Evolutionary conservation across 2,888 invertebrate genomes (phyloP).

Genomic region (Oxystoma pomonae): DNA sequence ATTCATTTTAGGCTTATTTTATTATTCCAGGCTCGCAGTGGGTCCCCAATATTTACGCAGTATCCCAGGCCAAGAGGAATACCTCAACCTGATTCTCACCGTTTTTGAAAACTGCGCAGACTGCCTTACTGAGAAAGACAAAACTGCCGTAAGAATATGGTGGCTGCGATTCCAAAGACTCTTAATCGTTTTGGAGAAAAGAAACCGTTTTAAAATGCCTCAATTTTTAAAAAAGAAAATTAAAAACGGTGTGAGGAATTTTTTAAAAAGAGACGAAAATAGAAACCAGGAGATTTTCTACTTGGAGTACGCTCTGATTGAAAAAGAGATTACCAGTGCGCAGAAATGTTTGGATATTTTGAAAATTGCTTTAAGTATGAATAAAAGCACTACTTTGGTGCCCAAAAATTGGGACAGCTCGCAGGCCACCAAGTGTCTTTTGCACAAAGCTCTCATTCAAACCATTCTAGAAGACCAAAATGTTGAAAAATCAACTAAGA

Average conservation of each 20-base stretch:
- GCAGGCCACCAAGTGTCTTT: conserved; percentile 43
- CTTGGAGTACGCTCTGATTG: conserved; percentile 60
- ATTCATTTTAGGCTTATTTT: neutral
- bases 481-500: conserved; percentile 21
- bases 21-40: conserved; percentile 47
- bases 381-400: conserved; percentile 31
- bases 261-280: conserved; percentile 53
- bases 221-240: conserved; percentile 47
- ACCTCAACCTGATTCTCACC: conserved; percentile 52
- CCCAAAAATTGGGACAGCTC: conserved; percentile 30
- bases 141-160: conserved; percentile 56
- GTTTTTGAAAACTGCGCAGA: conserved; percentile 53
- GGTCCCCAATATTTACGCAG: conserved; percentile 58
- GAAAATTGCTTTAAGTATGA: conserved; percentile 48
- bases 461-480: conserved; percentile 25
- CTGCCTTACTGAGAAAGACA: conserved; percentile 48
- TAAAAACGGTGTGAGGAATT: conserved; percentile 52
- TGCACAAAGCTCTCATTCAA: conserved; percentile 45
- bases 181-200: conserved; percentile 39
- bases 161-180: conserved; percentile 61
- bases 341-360: conserved; percentile 52
- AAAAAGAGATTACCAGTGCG: conserved; percentile 51
- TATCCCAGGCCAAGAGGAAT: conserved; percentile 59
- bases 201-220: conserved; percentile 44
- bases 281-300: conserved; percentile 57